Conservation (phyloP, 2,113 vertebrate genomes). For the Noturus placidus region DNA sequence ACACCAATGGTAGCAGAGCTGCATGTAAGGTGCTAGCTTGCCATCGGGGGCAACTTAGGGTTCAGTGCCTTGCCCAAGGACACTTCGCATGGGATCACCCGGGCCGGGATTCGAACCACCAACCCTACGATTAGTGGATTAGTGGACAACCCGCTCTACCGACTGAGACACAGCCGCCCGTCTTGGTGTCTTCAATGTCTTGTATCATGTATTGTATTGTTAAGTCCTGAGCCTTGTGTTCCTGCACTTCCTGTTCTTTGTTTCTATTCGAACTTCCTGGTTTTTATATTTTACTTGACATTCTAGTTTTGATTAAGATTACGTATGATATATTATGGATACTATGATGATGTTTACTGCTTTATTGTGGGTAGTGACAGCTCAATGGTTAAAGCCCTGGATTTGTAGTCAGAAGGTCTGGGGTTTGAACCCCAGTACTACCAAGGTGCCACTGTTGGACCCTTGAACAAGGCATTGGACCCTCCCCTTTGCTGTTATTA, state of each 20-base stretch:
- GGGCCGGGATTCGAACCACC: too few relatives aligned
- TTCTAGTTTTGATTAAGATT: not conserved
- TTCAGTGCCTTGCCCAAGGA: too few relatives aligned
- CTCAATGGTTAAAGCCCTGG: not conserved
- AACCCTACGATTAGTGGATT: too few relatives aligned
- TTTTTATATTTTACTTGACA: not conserved
- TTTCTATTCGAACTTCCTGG: not conserved
- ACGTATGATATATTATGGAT: not conserved
- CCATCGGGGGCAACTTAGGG: too few relatives aligned
- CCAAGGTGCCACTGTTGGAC: not conserved
- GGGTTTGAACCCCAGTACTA: not conserved
- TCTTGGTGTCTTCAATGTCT: not conserved
- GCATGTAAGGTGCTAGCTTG: too few relatives aligned
- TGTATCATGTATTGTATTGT: not conserved
- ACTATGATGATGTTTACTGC: not conserved
- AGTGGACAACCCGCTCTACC: too few relatives aligned
- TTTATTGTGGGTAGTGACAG: not conserved
- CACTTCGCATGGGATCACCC: too few relatives aligned
- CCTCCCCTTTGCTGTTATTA: not conserved
- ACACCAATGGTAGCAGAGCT: too few relatives aligned
- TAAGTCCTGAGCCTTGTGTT: not conserved
- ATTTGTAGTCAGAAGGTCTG: not conserved
- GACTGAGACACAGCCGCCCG: too few relatives aligned
- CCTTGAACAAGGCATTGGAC: not conserved
- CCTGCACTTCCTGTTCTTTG: not conserved